Evolutionary conservation across 1,140 invertebrate species (phyloP), one percentile per base, ranked within the genome.

Genomic region (Marisa cornuarietis): DNA sequence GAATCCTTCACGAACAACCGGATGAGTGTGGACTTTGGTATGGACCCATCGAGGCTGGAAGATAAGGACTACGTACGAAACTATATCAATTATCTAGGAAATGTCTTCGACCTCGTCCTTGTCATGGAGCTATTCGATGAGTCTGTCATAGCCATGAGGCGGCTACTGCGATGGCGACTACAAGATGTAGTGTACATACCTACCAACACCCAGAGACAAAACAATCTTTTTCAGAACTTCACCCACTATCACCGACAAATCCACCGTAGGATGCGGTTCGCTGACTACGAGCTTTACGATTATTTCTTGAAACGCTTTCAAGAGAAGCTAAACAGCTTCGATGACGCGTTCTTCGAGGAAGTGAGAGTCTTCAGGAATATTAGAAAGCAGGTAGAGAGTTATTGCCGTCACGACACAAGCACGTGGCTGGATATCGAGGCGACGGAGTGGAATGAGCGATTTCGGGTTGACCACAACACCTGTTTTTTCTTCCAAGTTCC

Each of bases 111-210:
- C 31, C 61, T 88, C 13, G 82, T 88, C 14, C 31, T 88, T 10
- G 77, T 88, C 10, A 78, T 83, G n/a, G 86, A 88, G 68, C 54
- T 79, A 16, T 85, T 87, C 71, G 84, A 86, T 49, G 87, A 88
- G 78, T 87, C 86, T 14, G 58, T 88, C 0, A 76, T 88, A 52
- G 69, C 87, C 51, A 72, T 88, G 75, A 82, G 72, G 58, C 72
- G 84, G 22, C 71, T 83, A 65, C 71, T 88, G 62, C 82, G 83
- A 6, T 88, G 87, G 87, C 69, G 75, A n/a, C 22, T 84, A 11
- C 73, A 86, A 71, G 86, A 88, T 65, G 78, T 88, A 18, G n/a
- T 84, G 18, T 86, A 81, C 72, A 73, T 80, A 9, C 68, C 7
- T 51, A 65, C 49, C 26, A 84, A 83, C 62, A 75, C 58, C n/a